Base-by-base conservation (phyloP, 2,888 invertebrate species). In the Epinotia nisella region DNA sequence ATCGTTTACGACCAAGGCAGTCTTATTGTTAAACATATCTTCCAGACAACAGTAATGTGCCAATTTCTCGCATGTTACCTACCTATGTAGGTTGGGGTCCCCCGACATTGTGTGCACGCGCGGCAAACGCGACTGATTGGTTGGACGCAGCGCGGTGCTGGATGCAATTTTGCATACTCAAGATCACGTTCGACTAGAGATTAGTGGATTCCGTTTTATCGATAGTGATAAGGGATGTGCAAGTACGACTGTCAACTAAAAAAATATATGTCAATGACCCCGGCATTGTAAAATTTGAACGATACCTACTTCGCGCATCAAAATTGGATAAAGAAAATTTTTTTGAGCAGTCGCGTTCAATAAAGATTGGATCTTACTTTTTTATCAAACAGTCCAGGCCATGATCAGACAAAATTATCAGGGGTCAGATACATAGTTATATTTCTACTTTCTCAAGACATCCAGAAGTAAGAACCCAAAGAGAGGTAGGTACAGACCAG, bases 151-250 rank as follows among this genome's bases (percentile, higher is more conserved):
- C 75, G 77, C 79, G 76, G 78, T 81, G 81, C 79, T 83, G 83
- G 86, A 83, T 83, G 82, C 83, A 83, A 85, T 86, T 88, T 84
- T 88, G 87, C 89, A 90, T 90, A 85, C 80, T 79, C 80, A 86
- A 87, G 88, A 89, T 85, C 87, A 85, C 82, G 83, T 84, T 78
- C 74, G 74, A 45, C 59, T 83, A 87, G 85, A 80, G 86, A 74
- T 76, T 83, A 58, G 45, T 15, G 29, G 68, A 62, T 60, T 29
- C 41, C 53, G 24, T 61, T 59, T 56, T 80, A 80, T 84, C 83
- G 81, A 84, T 78, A 76, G 13, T 65, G 45, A 67, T 61, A 66
- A 70, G 35, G 53, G 49, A 5, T 55, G n/a, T n/a, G n/a, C 4
- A 7, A 49, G 45, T 45, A 15, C 45, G 13, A 15, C 1, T 45